Base-by-base conservation (phyloP, 1,140 invertebrate species). In the Lasioglossum baleicum region DNA sequence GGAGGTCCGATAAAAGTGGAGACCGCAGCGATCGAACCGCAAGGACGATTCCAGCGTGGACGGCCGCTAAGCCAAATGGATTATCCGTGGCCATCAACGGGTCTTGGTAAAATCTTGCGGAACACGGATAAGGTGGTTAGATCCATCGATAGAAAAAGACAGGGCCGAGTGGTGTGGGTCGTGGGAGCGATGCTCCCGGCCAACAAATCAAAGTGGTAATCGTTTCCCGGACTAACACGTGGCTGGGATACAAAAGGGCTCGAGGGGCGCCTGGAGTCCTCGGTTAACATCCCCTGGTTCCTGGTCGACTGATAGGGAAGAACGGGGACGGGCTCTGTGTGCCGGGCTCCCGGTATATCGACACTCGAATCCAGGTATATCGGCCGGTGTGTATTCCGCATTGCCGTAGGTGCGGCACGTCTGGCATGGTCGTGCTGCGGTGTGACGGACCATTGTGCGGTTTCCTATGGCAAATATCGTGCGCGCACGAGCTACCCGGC, bases 381-480 rank as follows among this genome's bases (percentile, higher is more conserved):
- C 72, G 40, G 44, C 75, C 60, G 15, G 40, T 65, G 63, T 66
- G 63, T 66, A 72, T 81, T 79, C 61, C 68, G 79, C 72, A 76
- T 76, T 53, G 75, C 44, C 60, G 63, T 81, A 83, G 78, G 63
- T 74, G 77, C 65, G 69, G 58, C 79, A 75, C 75, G 71, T 82
- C 70, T 71, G 67, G 70, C 64, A 82, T 75, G 75, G 83, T 73
- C 75, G 80, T 71, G 84, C 56, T 82, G 84, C 73, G 84, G 77
- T 83, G 84, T 85, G 84, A 85, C 83, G 73, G 81, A 70, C 84
- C 69, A 86, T 86, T 86, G 84, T 86, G 84, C 67, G 84, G 84
- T 86, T 84, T 86, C 81, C 83, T 80, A 82, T 72, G 81, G 83
- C 81, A 90, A 90, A 89, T 87, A 90, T 80, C 80, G 70, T 56